Percentiles rank a stretch among this genome's conserved stretches.
phyloP scores from a whole-genome alignment of 2,797 vertebrate species.

The Furcifer pardalis region DNA sequence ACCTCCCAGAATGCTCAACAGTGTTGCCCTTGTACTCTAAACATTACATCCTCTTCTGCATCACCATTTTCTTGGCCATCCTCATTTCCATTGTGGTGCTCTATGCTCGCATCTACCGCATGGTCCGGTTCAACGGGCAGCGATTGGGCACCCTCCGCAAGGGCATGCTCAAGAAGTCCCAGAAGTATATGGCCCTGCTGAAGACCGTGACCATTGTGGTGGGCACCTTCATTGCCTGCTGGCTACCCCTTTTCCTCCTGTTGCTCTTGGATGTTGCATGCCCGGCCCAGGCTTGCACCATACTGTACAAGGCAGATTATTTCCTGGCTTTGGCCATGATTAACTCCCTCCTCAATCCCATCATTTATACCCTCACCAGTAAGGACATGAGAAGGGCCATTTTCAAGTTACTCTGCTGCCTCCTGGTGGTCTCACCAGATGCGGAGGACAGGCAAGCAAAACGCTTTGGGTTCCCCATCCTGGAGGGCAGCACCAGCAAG shows the following conservation, averaged over 20 bases:
- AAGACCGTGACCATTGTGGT: constrained; percentile 90
- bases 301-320: constrained; percentile 87
- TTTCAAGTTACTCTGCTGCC: constrained; percentile 81
- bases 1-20: constrained; percentile 83
- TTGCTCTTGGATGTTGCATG: constrained; percentile 87
- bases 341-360: constrained; percentile 90
- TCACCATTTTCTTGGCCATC: constrained; percentile 80
- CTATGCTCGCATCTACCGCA: constrained; percentile 85
- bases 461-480: constrained; percentile 77
- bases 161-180: constrained; percentile 74
- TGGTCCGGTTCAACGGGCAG: constrained; percentile 83
- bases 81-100: constrained; percentile 85
- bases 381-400: constrained; percentile 88
- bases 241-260: constrained; percentile 89
- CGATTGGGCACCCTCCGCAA: constrained; percentile 72
- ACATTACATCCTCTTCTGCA: constrained; percentile 87
- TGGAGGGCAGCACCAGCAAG: constrained; percentile 86
- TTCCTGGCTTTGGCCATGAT: constrained; percentile 90
- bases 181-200: constrained; percentile 87
- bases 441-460: constrained; percentile 77
- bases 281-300: constrained; percentile 67
- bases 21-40: constrained; percentile 89
- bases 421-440: constrained; percentile 69
- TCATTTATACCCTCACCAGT: constrained; percentile 91
- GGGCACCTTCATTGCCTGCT: constrained; percentile 88